These are phyloP conservation scores for Clamator glandarius DNA, from an alignment of 2,797 vertebrate genomes.

Conservation along the genomic window DNA sequence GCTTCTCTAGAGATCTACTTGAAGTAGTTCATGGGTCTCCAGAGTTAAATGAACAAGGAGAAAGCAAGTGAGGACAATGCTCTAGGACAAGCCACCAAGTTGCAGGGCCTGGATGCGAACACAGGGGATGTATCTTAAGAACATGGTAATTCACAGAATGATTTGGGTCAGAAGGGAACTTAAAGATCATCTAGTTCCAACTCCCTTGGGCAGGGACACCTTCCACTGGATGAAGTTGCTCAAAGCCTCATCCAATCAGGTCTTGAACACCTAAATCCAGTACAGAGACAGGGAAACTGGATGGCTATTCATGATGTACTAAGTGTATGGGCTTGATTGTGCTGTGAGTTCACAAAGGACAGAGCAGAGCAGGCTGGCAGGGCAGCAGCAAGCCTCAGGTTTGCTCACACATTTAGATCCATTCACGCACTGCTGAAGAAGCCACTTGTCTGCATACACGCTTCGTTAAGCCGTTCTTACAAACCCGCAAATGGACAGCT, in stretches of 20 bases:
- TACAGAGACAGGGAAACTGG: not conserved
- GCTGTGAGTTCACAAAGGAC: not conserved
- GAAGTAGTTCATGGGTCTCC: not conserved
- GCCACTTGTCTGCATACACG: not conserved
- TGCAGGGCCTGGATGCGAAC: not conserved
- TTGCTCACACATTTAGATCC: not conserved
- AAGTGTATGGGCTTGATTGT: accelerated
- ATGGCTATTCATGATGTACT: too few species aligned
- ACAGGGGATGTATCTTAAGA: not conserved
- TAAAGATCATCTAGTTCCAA: too few species aligned
- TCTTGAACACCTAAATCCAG: not conserved
- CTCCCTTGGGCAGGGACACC: too few species aligned
- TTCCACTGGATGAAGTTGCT: too few species aligned
- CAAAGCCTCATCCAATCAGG: too few species aligned
- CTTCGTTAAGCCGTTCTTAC: not conserved
- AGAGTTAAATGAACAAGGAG: not conserved
- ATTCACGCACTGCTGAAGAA: not conserved
- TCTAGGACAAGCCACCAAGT: not conserved
- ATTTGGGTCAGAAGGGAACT: too few species aligned
- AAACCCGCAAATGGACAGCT: not conserved
- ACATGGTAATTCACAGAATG: not conserved
- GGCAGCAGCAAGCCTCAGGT: not conserved
- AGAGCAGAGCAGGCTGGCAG: not conserved
- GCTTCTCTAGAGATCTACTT: not conserved
- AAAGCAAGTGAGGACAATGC: not conserved